Conservation (phyloP, 1,140 invertebrate species). For the Drosophila mauritiana region DNA sequence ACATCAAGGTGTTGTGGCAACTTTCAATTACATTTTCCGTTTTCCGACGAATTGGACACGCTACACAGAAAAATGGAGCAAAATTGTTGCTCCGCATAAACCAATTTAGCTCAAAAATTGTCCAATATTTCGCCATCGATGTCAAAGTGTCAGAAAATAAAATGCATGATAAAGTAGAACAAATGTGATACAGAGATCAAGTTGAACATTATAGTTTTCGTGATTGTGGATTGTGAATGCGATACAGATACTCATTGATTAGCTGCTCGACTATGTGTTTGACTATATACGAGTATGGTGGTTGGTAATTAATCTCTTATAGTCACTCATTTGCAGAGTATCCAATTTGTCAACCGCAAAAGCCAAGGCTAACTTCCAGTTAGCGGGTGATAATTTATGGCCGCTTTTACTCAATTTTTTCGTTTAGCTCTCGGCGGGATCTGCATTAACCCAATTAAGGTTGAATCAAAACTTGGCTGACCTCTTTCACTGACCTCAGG, state of each 20-base stretch:
- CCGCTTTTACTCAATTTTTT: constrained; percentile 37
- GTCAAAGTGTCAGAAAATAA: constrained; percentile 7
- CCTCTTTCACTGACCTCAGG: constrained; percentile 40
- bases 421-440: constrained; percentile 11
- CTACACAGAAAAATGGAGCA: constrained; percentile 9
- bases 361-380: constrained; percentile 56
- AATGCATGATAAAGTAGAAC: constrained; percentile 15
- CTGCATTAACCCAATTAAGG: constrained; percentile 46
- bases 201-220: constrained; percentile 3
- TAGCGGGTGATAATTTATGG: constrained; percentile 39
- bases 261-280: neutral
- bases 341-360: constrained; percentile 31
- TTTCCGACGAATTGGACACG: constrained; percentile 23
- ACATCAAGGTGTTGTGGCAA: constrained; percentile 30
- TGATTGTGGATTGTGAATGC: neutral
- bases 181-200: constrained; percentile 24
- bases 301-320: constrained; percentile 22
- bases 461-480: constrained; percentile 26
- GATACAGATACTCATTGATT: neutral
- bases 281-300: neutral
- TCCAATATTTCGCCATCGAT: constrained; percentile 10
- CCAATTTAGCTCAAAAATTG: constrained; percentile 1
- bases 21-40: constrained; percentile 43
- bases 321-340: constrained; percentile 24
- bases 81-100: constrained; percentile 1